Evolutionary conservation across 2,113 vertebrate genomes (phyloP), one percentile per base, ranked within the genome.

Genomic region (Origma solitaria): DNA sequence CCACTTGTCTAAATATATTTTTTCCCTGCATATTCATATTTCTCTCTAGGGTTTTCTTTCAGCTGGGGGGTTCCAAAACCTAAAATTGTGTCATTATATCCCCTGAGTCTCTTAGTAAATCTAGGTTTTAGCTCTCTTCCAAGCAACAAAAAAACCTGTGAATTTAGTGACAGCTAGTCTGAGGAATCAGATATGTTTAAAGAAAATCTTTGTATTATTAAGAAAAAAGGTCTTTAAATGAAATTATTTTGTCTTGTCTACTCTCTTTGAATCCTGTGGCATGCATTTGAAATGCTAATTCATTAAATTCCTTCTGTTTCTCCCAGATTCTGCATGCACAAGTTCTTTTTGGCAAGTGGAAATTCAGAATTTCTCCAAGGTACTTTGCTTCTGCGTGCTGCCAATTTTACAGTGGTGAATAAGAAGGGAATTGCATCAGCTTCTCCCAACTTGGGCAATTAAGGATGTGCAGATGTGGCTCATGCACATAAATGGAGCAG

Each of bases 311-410:
- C 68, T 81, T 78, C 84, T 71, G 60, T 88, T 96, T 65, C 91
- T 78, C 44, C 54, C 53, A 56, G 27, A 78, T 90, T 88, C 83
- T 94, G 58, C 49, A 42, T 35, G 64, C 56, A 65, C 37, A 53
- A 82, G 28, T 87, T 90, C 88, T 78, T 91, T 60, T 70, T 10
- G 6, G 73, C 56, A 83, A 68, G 28, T 64, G n/a, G 25, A 92
- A 95, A 71, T 78, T 68, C 64, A 57, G 71, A 86, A 88, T 90
- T 92, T 94, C 91, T 94, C 82, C 58, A 79, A 87, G 75, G 70
- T 90, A 33, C 65, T 42, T 44, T 47, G n/a, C 37, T 85, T 76
- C 49, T 79, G 24, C 11, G 2, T 83, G 58, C 71, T 77, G 49
- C 60, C 44, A 70, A 1, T 90, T 87, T 90, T 78, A 12, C 50